Evolutionary conservation across 2,888 invertebrate genomes (phyloP).

Genomic region (Lithophane socia): DNA sequence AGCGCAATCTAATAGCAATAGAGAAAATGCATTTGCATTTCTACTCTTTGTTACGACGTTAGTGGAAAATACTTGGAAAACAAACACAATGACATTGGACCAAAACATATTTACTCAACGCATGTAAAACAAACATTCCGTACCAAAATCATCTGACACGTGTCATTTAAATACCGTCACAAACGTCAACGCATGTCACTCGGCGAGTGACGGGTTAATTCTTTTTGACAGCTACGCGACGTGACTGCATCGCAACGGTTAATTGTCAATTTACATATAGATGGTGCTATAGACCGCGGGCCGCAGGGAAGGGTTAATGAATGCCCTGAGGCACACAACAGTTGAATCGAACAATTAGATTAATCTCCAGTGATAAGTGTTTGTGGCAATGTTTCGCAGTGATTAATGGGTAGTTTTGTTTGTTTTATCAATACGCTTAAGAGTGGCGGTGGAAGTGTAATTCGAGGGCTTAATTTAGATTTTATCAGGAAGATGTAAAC

Average conservation of each 20-base stretch:
- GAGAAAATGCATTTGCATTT: constrained; percentile 16
- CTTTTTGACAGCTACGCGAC: constrained; percentile 48
- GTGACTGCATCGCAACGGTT: constrained; percentile 50
- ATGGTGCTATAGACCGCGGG: constrained; percentile 48
- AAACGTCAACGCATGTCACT: constrained; percentile 44
- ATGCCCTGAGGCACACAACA: constrained; percentile 38
- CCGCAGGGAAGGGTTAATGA: constrained; percentile 53
- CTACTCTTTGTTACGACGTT: background rate
- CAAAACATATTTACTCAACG: background rate
- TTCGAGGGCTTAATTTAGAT: constrained; percentile 13
- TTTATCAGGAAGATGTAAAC: background rate
- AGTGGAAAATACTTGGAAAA: background rate
- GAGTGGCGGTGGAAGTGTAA: background rate
- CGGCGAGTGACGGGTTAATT: constrained; percentile 49
- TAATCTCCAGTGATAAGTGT: constrained; percentile 42
- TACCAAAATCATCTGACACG: constrained; percentile 19
- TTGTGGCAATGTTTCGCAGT: constrained; percentile 29
- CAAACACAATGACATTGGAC: background rate
- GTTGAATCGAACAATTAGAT: constrained; percentile 50
- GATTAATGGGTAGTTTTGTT: constrained; percentile 42
- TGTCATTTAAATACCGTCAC: constrained; percentile 42
- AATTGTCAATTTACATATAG: constrained; percentile 71
- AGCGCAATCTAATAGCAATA: background rate
- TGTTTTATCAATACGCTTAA: constrained; percentile 18
- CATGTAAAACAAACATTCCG: background rate